phyloP scores from a whole-genome alignment of 2,113 vertebrate genomes.

The Trochalopteron elliotii region DNA sequence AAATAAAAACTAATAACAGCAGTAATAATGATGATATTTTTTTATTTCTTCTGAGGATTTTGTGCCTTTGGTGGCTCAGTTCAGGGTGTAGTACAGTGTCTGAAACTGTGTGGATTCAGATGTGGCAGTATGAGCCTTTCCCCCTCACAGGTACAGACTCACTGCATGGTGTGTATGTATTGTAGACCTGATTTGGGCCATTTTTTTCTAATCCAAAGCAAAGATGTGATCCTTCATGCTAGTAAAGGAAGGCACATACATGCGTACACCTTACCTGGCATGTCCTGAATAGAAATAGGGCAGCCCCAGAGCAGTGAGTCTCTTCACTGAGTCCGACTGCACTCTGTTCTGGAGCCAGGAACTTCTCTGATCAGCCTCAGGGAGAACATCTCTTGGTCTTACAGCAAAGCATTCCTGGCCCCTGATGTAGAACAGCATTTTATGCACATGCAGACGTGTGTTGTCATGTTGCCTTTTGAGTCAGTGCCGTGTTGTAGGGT shows the following conservation, averaged over 20 bases:
- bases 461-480: neutral
- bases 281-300: neutral
- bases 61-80: neutral
- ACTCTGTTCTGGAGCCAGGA: neutral
- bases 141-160: neutral
- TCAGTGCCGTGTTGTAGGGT: neutral
- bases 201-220: neutral
- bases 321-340: neutral
- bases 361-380: neutral
- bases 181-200: neutral
- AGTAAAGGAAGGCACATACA: neutral
- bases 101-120: neutral
- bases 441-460: accelerated
- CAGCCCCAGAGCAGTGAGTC: neutral
- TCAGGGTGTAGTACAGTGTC: neutral
- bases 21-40: neutral
- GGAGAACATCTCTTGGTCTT: neutral
- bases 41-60: neutral
- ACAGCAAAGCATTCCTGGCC: neutral
- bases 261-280: neutral
- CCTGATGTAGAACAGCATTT: neutral
- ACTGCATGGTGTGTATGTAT: neutral
- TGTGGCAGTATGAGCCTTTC: neutral
- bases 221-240: neutral
- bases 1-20: neutral